A percentile compares a stretch with the other conserved stretches of the same genome.
Evolutionary conservation across 2,797 vertebrate species (phyloP).

Genomic region (Hippoglossus hippoglossus): DNA sequence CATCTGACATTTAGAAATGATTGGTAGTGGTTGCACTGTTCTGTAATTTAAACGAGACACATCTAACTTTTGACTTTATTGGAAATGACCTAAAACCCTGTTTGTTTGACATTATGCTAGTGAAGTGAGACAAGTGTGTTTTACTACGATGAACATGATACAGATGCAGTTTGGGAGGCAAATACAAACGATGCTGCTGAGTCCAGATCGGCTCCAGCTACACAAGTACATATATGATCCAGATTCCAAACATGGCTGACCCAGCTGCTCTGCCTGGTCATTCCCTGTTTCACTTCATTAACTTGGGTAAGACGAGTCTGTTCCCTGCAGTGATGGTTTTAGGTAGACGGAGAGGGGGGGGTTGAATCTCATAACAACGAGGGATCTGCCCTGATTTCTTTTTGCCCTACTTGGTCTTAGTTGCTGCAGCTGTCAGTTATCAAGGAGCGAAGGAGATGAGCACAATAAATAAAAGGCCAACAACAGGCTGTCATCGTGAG

Average conservation of each 20-base stretch:
- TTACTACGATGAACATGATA: no score
- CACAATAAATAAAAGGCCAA: constrained; percentile 19
- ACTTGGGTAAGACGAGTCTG: constrained; percentile 48
- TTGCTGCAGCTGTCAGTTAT: constrained; percentile 56
- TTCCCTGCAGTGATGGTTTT: constrained; percentile 48
- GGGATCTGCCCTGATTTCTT: constrained; percentile 78
- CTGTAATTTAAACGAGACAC: no score
- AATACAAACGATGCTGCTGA: background rate
- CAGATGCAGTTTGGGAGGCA: no score
- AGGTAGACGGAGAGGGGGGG: constrained; percentile 38
- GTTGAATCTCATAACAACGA: constrained; percentile 54
- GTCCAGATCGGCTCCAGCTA: background rate
- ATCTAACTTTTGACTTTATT: no score
- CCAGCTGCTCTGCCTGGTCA: constrained; percentile 53
- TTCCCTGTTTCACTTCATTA: constrained; percentile 41
- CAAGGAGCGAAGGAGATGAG: constrained; percentile 28
- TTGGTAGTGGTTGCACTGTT: background rate
- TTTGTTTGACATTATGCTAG: no score
- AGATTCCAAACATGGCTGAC: constrained; percentile 51
- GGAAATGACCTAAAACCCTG: no score
- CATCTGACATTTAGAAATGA: background rate
- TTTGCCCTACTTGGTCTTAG: constrained; percentile 71
- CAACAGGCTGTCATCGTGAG: background rate
- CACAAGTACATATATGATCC: constrained; percentile 20
- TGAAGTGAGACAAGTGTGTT: no score